Base-by-base conservation (phyloP, 2,797 vertebrate genomes). In the Echeneis naucrates region DNA sequence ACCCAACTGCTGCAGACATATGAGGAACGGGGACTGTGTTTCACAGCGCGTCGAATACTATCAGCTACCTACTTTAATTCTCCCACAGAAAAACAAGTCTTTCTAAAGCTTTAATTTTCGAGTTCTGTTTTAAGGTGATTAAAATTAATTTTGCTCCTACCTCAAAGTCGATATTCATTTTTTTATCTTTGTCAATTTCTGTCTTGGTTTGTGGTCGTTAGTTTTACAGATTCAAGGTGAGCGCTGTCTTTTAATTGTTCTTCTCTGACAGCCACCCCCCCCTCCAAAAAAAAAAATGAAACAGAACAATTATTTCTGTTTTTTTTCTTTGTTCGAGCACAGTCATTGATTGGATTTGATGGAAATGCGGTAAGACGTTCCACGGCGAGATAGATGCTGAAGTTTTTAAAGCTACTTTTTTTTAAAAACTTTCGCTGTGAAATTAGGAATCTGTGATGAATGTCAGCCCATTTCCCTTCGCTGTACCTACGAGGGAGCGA, bases 211-310 rank as follows among this genome's bases (percentile, higher is more conserved):
- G 48, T 8, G 13, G 48, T 51, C 26, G 27, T 27, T 12, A 4
- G 21, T 11, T 26, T 17, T 16, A 17, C 7, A 2, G 30, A 57
- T 11, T 26, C 16, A 53, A 35, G 27, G 30, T 30, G 30, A 30
- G 30, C 30, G 6, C 30, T 32, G 14, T 14, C 4, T 35, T 54
- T 55, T n/a, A 45, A 48, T 32, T 2, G 23, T 33, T 50, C 4
- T 64, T 37, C 17, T 53, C 33, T 58, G 21, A 17, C 53, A 57
- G n/a, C n/a, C n/a, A n/a, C n/a, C n/a, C n/a, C n/a, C n/a, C n/a
- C n/a, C n/a, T n/a, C 35, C 11, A 8, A 14, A 40, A 57, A n/a
- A n/a, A n/a, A n/a, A n/a, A n/a, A n/a, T n/a, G n/a, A n/a, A n/a
- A n/a, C n/a, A n/a, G n/a, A n/a, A 35, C 21, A 6, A 33, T 30